These are phyloP conservation scores for Dynastes hyllus DNA, from an alignment of 2,888 invertebrate species.

Conservation along the genomic window DNA sequence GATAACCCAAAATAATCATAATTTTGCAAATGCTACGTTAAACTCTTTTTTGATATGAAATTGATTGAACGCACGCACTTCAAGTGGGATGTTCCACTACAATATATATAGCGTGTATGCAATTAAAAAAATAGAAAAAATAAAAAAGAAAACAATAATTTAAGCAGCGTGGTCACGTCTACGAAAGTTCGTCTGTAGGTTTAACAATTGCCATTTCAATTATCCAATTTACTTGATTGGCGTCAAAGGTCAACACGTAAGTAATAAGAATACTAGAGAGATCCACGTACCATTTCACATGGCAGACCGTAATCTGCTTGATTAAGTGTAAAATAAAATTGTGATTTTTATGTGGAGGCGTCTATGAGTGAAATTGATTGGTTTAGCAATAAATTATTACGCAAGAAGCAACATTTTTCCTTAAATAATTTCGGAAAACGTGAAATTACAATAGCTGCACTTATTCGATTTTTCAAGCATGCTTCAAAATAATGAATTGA, in stretches of 20 bases:
- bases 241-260: constrained; percentile 58
- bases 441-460: background rate
- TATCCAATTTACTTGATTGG: constrained; percentile 64
- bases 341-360: constrained; percentile 55
- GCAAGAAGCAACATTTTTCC: too few species aligned
- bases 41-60: too few species aligned
- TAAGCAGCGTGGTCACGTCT: background rate
- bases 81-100: too few species aligned
- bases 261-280: constrained; percentile 49
- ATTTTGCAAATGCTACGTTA: too few species aligned
- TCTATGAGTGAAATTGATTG: background rate
- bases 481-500: too few species aligned
- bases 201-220: constrained; percentile 60
- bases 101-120: too few species aligned
- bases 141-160: background rate
- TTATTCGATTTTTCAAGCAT: background rate
- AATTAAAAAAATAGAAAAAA: background rate
- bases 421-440: background rate
- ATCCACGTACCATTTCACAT: constrained; percentile 58
- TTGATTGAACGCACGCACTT: too few species aligned
- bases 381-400: background rate
- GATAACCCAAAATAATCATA: too few species aligned
- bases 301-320: constrained; percentile 57
- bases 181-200: constrained; percentile 40
- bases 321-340: constrained; percentile 59